phyloP scores from a whole-genome alignment of 2,888 invertebrate genomes.

The Hylaea fasciaria region DNA sequence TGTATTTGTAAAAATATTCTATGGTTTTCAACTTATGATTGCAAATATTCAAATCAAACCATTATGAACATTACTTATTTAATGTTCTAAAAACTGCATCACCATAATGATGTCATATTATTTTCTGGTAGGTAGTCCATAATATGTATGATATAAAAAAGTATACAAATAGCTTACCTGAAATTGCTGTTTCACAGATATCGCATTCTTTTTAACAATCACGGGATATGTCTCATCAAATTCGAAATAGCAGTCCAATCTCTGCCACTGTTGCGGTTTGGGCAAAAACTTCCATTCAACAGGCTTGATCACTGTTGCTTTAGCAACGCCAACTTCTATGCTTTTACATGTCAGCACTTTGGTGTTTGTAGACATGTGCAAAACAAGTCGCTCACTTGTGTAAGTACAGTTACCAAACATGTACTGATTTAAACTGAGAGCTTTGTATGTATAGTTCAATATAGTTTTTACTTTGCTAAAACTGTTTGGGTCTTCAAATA shows the following conservation, averaged over 20 bases:
- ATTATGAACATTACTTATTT: too few species aligned
- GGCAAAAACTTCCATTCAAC: slow-evolving; percentile 92
- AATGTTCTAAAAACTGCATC: too few species aligned
- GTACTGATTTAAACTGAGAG: slow-evolving; percentile 81
- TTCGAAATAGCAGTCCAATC: slow-evolving; percentile 90
- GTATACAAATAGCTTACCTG: slow-evolving; percentile 74
- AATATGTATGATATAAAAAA: not conserved
- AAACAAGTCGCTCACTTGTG: slow-evolving; percentile 86
- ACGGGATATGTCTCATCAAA: slow-evolving; percentile 91
- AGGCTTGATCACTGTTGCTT: slow-evolving; percentile 83
- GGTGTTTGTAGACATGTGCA: slow-evolving; percentile 84
- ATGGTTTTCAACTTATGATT: too few species aligned
- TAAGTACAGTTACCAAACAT: slow-evolving; percentile 85
- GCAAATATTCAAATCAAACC: too few species aligned
- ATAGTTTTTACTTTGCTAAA: slow-evolving; percentile 85
- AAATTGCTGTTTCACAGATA: slow-evolving; percentile 88
- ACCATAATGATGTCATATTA: too few species aligned
- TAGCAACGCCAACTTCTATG: slow-evolving; percentile 81
- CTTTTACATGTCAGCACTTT: slow-evolving; percentile 87
- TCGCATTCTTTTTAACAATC: slow-evolving; percentile 84
- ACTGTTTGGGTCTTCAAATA: slow-evolving; percentile 84
- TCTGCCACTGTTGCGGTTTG: slow-evolving; percentile 89
- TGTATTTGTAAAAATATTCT: too few species aligned
- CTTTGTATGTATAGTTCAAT: slow-evolving; percentile 84
- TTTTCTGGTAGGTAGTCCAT: too few species aligned